Base-by-base conservation (phyloP, 53 echinoderm and acorn worm genomes). In the Actinopyga echinites region DNA sequence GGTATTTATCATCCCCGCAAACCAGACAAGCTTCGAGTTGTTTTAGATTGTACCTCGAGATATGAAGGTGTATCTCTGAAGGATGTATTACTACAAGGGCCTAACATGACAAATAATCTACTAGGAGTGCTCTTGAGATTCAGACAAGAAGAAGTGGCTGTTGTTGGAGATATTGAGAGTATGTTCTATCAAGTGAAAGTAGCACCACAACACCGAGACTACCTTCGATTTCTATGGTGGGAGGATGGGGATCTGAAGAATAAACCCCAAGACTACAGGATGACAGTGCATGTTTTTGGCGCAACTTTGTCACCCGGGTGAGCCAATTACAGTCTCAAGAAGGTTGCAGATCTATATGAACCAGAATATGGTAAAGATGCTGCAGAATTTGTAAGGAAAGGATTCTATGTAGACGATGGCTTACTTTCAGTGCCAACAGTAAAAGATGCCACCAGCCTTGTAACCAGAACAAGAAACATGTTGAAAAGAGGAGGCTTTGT, bases 141-240 rank as follows among this genome's bases (percentile, higher is more conserved):
- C 29, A 17, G 87, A 19, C 57, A 90, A 65, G 87, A 93, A 17
- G 61, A 37, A 12, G 75, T 90, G 19, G 88, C 90, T 19, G 28
- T 90, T 67, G 88, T 90, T 69, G 79, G 69, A 0, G 90, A 93
- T 75, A 85, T 93, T 8, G 67, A 82, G 28, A 68, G 90, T 21
- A 90, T 90, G 88, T 93, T 90, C 79, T 87, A 93, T 54, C 87
- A 91, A 45, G 80, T 93, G 62, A 37, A 36, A 5, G 91, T 91
- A 1, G 53, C 79, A 6, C 69, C 68, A 21, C 58, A 85, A 25
- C 75, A 93, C 38, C 78, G 93, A 12, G 90, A 90, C 22, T 75
- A 74, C 30, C 79, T 90, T 19, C 60, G 85, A 22, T 85, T 87
- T 30, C 79, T 93, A 21, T 88, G 90, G 93, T 90, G 93, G 93